Percentiles rank a stretch among this genome's conserved stretches.
phyloP scores from a whole-genome alignment of 2,113 vertebrate species.

The Promerops cafer region DNA sequence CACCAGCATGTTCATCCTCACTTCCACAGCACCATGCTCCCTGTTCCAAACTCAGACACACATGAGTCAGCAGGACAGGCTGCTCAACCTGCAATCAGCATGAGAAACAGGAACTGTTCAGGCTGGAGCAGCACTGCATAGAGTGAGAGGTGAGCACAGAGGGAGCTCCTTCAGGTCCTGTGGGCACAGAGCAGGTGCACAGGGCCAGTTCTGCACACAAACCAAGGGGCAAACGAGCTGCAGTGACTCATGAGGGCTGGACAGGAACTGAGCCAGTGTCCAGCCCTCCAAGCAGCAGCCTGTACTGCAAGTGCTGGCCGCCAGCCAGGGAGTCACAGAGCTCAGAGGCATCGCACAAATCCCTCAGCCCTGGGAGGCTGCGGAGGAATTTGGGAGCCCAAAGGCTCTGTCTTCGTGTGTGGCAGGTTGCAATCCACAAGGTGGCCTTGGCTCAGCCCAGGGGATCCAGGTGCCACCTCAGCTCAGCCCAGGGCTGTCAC shows the following conservation, averaged over 20 bases:
- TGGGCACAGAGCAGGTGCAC: background rate
- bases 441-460: background rate
- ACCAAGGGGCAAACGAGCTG: rapidly evolving
- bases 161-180: background rate
- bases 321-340: background rate
- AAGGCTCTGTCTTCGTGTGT: rapidly evolving
- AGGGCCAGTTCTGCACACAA: background rate
- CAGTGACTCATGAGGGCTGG: background rate
- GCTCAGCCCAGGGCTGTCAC: background rate
- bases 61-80: too few species aligned
- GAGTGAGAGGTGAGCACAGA: background rate
- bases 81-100: background rate
- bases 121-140: background rate
- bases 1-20: background rate
- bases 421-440: background rate
- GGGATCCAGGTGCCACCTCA: rapidly evolving
- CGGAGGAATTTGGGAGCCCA: rapidly evolving
- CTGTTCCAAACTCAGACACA: background rate
- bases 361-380: background rate
- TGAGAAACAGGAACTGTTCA: background rate
- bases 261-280: background rate
- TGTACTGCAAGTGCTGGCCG: background rate
- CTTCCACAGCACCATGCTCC: background rate
- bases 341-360: background rate
- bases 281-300: rapidly evolving